These are phyloP conservation scores for Sinocyclocheilus anophthalmus DNA, from an alignment of 2,113 vertebrate genomes.

Conservation along the genomic window DNA sequence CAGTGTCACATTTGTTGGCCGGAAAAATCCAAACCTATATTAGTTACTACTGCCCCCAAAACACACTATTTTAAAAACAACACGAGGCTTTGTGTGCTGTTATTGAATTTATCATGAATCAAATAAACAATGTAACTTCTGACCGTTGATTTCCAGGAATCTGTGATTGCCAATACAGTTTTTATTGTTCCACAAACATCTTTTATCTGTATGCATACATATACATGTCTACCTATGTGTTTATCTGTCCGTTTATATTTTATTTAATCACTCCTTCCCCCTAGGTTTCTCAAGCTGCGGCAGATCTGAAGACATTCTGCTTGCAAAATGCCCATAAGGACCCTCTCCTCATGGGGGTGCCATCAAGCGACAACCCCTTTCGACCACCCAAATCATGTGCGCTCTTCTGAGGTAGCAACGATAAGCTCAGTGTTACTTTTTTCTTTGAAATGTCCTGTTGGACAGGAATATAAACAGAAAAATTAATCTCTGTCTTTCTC, in stretches of 20 bases:
- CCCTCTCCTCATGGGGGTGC: slow-evolving; percentile 62
- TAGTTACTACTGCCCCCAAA: slow-evolving; percentile 1
- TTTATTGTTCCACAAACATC: background rate
- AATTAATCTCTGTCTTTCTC: background rate
- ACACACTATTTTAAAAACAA: background rate
- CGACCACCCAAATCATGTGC: slow-evolving; percentile 64
- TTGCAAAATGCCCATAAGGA: slow-evolving; percentile 64
- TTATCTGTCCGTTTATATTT: background rate
- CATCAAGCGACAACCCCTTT: slow-evolving; percentile 65
- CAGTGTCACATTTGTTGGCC: slow-evolving; percentile 65
- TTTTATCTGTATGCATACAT: background rate
- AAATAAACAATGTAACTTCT: background rate
- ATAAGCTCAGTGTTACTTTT: background rate
- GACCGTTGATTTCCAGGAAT: too few relatives aligned
- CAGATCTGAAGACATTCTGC: slow-evolving; percentile 62
- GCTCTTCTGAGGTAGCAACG: slow-evolving; percentile 58
- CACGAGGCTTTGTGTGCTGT: background rate
- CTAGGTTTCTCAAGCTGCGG: slow-evolving; percentile 63
- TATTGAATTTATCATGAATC: background rate
- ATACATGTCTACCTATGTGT: too few relatives aligned
- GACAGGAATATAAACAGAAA: background rate
- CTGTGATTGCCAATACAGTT: background rate
- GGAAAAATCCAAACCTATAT: slow-evolving; percentile 28
- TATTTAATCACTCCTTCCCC: background rate
- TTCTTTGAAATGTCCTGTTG: background rate